Evolutionary conservation across 2,113 vertebrate species (phyloP).

Genomic region (Egretta garzetta): DNA sequence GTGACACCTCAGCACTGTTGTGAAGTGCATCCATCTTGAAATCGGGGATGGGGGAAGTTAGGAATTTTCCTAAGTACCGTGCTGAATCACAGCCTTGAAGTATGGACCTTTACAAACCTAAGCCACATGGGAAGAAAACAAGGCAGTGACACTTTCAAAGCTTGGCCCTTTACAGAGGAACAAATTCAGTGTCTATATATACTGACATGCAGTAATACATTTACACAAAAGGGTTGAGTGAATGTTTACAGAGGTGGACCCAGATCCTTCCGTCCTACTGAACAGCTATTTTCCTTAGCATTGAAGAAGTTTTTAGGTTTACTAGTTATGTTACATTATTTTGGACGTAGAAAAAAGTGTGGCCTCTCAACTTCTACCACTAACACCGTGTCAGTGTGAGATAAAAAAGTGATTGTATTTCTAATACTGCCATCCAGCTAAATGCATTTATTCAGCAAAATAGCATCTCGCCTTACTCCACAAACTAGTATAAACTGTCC

Average conservation of each 20-base stretch:
- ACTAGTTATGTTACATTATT: background rate
- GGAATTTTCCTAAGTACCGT: background rate
- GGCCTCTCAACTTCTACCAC: background rate
- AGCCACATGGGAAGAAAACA: background rate
- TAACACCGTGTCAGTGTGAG: background rate
- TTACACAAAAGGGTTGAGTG: background rate
- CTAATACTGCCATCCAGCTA: background rate
- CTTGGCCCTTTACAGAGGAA: background rate
- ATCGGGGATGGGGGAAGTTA: background rate
- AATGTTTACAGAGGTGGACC: background rate
- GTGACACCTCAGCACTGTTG: background rate
- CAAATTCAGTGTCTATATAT: background rate
- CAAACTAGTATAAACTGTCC: background rate
- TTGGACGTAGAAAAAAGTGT: background rate
- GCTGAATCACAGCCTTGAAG: background rate
- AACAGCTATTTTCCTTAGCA: background rate
- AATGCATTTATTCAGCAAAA: background rate
- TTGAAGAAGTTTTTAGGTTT: background rate
- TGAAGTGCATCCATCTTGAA: background rate
- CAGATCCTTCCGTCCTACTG: background rate
- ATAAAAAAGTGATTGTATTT: background rate
- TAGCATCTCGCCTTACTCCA: background rate
- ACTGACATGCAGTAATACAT: background rate
- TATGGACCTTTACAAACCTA: background rate
- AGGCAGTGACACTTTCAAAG: background rate